phyloP scores from a whole-genome alignment of 2,113 vertebrate genomes.

The Apaloderma vittatum region DNA sequence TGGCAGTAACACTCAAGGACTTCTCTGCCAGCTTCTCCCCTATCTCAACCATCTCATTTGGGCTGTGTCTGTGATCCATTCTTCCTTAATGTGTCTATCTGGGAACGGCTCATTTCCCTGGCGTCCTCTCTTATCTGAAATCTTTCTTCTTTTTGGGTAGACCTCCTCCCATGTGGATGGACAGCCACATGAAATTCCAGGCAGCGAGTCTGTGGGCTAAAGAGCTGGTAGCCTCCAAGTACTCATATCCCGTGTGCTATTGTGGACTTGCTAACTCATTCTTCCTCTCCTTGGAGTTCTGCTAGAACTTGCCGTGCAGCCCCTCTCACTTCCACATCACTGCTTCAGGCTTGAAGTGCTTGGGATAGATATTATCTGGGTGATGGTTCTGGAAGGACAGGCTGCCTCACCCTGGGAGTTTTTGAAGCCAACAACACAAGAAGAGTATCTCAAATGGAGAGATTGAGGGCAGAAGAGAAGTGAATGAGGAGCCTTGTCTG shows the following conservation, averaged over 20 bases:
- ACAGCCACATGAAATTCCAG: not conserved
- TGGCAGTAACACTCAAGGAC: not conserved
- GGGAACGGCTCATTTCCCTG: slow-evolving; percentile 8
- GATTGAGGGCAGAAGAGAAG: not conserved
- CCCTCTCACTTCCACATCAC: not conserved
- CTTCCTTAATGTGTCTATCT: not conserved
- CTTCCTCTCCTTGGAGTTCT: not conserved
- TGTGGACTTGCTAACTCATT: not conserved
- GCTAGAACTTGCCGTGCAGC: not conserved
- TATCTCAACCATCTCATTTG: slow-evolving; percentile 30
- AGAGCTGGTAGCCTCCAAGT: not conserved
- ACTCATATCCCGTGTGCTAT: not conserved
- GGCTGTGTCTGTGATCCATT: slow-evolving; percentile 26
- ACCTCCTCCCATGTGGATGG: not conserved
- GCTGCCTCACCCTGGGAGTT: not conserved
- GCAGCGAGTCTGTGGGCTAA: not conserved
- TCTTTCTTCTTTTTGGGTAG: not conserved
- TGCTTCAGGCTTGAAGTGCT: not conserved
- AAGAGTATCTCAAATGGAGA: not conserved
- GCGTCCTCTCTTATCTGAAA: not conserved
- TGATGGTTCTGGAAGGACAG: slow-evolving; percentile 30
- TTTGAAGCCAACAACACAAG: not conserved
- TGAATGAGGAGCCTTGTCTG: not conserved
- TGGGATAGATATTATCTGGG: slow-evolving; percentile 8
- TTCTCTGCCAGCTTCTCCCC: not conserved